Evolutionary conservation across 2,797 vertebrate species (phyloP), one percentile per base, ranked within the genome.

Genomic region (Sphenopsis melanotis): DNA sequence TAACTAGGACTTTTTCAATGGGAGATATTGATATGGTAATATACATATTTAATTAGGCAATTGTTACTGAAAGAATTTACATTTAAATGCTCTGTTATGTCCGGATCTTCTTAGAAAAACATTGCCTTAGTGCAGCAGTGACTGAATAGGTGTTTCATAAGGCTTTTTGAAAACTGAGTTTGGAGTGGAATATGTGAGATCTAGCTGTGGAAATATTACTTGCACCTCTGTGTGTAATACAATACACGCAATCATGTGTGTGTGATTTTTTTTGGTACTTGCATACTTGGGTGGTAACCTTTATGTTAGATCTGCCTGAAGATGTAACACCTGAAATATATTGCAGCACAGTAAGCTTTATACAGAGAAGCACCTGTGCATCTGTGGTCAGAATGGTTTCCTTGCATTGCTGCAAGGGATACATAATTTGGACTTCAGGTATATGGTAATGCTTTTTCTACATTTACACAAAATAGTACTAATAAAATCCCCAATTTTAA

Each of bases 21-120:
- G 55, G 49, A 68, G 59, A 39, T 78, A 65, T 14, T 79, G 83
- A 84, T 79, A 72, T 63, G 66, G 65, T 76, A 94, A 65, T 93
- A 61, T 92, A 44, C 81, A 57, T 93, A 69, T 89, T 91, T 84
- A 92, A 94, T 92, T 87, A 88, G 39, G 22, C 55, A 69, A 55
- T 87, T 90, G 36, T 92, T 95, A 72, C 46, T 69, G 74, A 55
- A 92, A 90, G 1, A 90, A 87, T 89, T 95, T 82, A 27, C 70
- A 90, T 92, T 69, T 75, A 87, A 87, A 94, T 92, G 17, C 47
- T 72, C 59, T 90, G 3, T 88, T 94, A 55, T 88, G 17, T 81
- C 42, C 39, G 68, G 46, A 71, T 89, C 42, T 42, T n/a, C 32
- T 75, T 53, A 84, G 42, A 78, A 65, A 49, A 93, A n/a, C 19